Base-by-base conservation (phyloP, 2,888 invertebrate species). In the Hybos culiciformis region DNA sequence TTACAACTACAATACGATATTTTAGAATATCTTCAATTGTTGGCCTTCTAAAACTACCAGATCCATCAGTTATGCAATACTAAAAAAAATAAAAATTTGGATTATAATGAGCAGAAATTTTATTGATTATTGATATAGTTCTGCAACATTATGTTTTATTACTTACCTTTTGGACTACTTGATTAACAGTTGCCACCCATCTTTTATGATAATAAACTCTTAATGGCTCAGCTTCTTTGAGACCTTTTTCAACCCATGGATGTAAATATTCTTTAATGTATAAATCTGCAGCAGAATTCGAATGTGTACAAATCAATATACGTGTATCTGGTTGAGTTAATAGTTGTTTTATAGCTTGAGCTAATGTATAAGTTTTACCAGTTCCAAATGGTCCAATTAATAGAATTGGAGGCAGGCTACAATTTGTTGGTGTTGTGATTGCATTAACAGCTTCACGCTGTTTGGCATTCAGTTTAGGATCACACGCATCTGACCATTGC, bases 321-420 rank as follows among this genome's bases (percentile, higher is more conserved):
- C 79, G 73, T 20, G 79, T 75, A 17, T 75, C 70, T 0, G 73
- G 68, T 54, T 80, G 77, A 9, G 69, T 61, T 23, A 83, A 62
- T 33, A 84, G 66, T 53, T 80, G 77, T 53, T 77, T 77, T 32
- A 83, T 78, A 1, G 81, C 81, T 52, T 77, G 76, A 0, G 85
- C 85, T 51, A 88, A 66, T 0, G 87, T 86, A 56, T 80, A 86
- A 0, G 87, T 88, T 59, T 88, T 88, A 1, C 87, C 87, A 0
- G 87, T 87, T n/a, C 87, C 87, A 62, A 83, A 87, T 1, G 87
- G 86, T 2, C 83, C 80, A 40, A 83, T 78, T 7, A 84, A 70
- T 37, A 84, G 62, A 46, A 84, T 77, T 0, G 83, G 83, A 0
- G 83, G 83, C 40, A 83, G 58, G 42, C 71, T 70, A 15, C 74